Base-by-base conservation (phyloP, 2,797 vertebrate species). In the Calcarius lapponicus region DNA sequence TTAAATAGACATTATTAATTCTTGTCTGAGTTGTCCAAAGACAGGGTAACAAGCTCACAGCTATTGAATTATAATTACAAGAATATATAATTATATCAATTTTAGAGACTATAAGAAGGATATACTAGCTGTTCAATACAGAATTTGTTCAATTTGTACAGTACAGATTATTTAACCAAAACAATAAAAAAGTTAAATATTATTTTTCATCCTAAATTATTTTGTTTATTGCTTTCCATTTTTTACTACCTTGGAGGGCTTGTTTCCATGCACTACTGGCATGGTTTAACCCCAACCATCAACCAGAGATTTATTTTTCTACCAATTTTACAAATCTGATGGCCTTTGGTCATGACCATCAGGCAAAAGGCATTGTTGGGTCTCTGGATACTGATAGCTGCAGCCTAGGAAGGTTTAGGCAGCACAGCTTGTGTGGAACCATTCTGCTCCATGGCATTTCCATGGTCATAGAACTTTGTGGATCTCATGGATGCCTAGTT, bases 1-100 rank as follows among this genome's bases (percentile, higher is more conserved):
- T 86, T 76, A 90, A 95, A 84, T 71, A 96, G 87, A 82, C 75
- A 60, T 93, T 82, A 89, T 94, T 87, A 93, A 88, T 92, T 89
- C 61, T 91, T 79, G 45, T 69, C 85, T 75, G 31, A 8, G 31
- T 72, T 93, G 57, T 69, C 69, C 88, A 90, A 93, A 95, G 47
- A 32, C 28, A 54, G 65, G 25, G 51, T 79, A 96, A 92, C 80
- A 71, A 83, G 57, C 54, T 90, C 90, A 86, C 65, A 91, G 86
- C 84, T 90, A 91, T 1, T 72, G 66, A 88, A 85, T 92, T 84
- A 38, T 36, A 92, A 92, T 79, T 79, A 84, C 51, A 82, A 76
- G 78, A 75, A 70, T 31, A 85, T 42, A 45, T 42, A 72, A 91
- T 80, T 61, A 42, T 38, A 69, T 51, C 47, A 13, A 9, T 83